A percentile compares a stretch with the other conserved stretches of the same genome.
phyloP scores from a whole-genome alignment of 2,888 invertebrate genomes.

The Labia minor region DNA sequence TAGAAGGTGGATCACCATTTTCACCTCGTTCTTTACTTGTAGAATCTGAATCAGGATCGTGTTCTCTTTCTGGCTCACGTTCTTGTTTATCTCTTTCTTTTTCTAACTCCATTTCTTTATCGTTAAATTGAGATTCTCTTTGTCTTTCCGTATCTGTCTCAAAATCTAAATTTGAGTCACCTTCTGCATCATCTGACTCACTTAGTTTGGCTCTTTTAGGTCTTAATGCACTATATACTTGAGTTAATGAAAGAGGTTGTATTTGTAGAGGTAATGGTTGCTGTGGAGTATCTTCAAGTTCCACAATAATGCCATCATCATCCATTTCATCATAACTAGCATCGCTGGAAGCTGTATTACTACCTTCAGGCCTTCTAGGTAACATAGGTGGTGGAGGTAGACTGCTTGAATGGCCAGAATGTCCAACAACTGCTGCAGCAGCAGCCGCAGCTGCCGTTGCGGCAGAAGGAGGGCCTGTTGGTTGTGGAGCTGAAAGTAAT shows the following conservation, averaged over 20 bases:
- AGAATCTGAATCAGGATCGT: not conserved
- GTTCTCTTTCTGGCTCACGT: not conserved
- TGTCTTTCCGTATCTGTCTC: not conserved
- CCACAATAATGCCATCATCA: not conserved
- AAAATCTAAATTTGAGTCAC: not conserved
- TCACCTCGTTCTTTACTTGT: not conserved
- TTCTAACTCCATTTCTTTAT: not conserved
- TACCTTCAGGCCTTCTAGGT: not conserved
- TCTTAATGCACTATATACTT: not conserved
- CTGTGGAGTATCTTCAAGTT: not conserved
- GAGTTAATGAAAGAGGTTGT: not conserved
- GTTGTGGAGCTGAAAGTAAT: constrained; percentile 55
- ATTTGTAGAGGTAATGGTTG: not conserved
- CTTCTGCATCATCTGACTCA: constrained; percentile 36
- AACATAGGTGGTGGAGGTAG: not conserved
- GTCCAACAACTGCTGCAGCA: constrained; percentile 37
- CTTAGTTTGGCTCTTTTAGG: constrained; percentile 46
- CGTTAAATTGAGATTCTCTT: not conserved
- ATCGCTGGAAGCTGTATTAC: not conserved
- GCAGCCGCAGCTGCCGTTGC: constrained; percentile 44
- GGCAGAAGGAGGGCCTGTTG: constrained; percentile 34
- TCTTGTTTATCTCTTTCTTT: not conserved
- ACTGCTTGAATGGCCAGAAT: constrained; percentile 37
- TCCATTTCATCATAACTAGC: constrained; percentile 4
- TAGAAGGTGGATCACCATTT: constrained; percentile 26